These are phyloP conservation scores for Anodontia alba DNA, from an alignment of 2,888 invertebrate species.

Conservation along the genomic window DNA sequence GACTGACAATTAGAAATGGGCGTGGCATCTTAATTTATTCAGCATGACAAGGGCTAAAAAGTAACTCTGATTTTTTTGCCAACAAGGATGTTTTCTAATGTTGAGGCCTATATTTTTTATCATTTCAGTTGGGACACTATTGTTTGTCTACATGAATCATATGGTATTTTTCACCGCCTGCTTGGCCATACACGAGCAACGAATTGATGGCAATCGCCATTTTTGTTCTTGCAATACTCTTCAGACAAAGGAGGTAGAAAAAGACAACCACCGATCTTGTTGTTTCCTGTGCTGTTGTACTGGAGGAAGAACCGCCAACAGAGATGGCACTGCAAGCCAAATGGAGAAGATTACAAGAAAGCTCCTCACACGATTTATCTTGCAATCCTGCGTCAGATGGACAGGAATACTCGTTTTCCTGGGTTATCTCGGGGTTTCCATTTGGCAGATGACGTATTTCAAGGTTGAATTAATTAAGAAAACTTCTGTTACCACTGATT, in stretches of 20 bases:
- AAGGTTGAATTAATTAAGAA: no score
- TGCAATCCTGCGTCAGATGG: background rate
- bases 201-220: conserved; percentile 46
- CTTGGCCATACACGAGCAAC: conserved; percentile 40
- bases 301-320: conserved; percentile 31
- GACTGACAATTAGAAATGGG: no score
- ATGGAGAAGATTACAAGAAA: conserved; percentile 37
- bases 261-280: conserved; percentile 24
- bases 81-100: no score
- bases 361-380: conserved; percentile 29
- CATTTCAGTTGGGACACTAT: conserved; percentile 46
- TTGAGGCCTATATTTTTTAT: no score
- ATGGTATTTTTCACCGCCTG: conserved; percentile 45
- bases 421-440: no score
- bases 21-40: no score
- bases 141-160: conserved; percentile 46
- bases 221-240: conserved; percentile 42
- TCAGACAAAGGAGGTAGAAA: conserved; percentile 30
- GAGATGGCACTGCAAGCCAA: conserved; percentile 38
- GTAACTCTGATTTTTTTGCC: no score
- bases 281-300: conserved; percentile 50
- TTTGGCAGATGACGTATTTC: no score
- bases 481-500: no score
- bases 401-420: no score
- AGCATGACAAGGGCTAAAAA: no score